phyloP scores from a whole-genome alignment of 2,113 vertebrate genomes.

The Anoplopoma fimbria region DNA sequence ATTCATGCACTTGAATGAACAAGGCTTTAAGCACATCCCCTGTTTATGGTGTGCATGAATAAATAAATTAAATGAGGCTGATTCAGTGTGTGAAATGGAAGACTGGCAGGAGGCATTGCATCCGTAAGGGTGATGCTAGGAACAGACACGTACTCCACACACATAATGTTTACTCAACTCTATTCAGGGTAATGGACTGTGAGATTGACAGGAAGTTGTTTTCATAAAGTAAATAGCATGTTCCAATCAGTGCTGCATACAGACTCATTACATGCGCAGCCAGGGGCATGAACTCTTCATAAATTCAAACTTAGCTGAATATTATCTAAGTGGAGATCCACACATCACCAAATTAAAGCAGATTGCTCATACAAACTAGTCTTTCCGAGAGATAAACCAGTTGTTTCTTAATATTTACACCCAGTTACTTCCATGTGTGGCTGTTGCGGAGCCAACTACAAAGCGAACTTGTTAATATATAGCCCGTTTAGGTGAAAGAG shows the following conservation, averaged over 20 bases:
- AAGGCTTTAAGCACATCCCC: not conserved
- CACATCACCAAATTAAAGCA: not conserved
- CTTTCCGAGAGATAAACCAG: not conserved
- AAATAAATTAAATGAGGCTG: conserved; percentile 12
- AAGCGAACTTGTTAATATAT: no score
- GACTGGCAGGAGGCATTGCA: not conserved
- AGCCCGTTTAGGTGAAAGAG: no score
- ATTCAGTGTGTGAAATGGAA: conserved; percentile 8
- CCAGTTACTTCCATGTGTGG: not conserved
- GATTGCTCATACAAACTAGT: not conserved
- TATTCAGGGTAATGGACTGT: conserved; percentile 12
- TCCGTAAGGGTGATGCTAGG: not conserved
- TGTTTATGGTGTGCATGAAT: not conserved
- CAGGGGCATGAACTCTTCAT: not conserved
- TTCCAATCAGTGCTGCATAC: not conserved
- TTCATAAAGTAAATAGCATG: not conserved
- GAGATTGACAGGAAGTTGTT: not conserved
- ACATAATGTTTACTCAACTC: conserved; percentile 10
- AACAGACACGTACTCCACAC: not conserved
- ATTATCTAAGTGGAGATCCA: not conserved
- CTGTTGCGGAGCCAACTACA: no score
- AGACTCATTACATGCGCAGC: not conserved
- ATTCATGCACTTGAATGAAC: conserved; percentile 26
- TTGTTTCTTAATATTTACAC: not conserved
- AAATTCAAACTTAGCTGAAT: not conserved